Conservation (phyloP, 2,888 invertebrate genomes). For the Pelosia muscerda region DNA sequence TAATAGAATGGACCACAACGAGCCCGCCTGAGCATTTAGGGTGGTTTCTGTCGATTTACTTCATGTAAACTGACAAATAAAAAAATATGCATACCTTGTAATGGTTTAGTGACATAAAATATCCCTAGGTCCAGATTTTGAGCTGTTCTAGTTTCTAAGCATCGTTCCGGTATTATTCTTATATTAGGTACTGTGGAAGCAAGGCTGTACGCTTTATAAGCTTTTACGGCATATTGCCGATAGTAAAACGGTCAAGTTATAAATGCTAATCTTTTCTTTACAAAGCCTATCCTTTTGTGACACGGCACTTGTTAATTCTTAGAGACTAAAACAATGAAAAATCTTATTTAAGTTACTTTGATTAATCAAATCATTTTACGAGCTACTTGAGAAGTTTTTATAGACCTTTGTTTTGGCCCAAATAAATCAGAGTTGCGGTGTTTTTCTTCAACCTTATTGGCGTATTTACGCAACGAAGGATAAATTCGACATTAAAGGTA, state of each 20-base stretch:
- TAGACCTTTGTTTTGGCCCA: neutral
- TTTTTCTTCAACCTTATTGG: neutral
- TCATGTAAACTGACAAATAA: conserved; percentile 62
- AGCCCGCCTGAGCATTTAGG: conserved; percentile 48
- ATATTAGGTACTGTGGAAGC: neutral
- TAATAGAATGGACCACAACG: conserved; percentile 77
- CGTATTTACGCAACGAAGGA: too few species aligned
- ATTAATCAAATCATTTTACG: conserved; percentile 1
- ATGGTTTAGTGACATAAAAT: conserved; percentile 32
- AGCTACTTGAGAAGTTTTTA: conserved; percentile 5
- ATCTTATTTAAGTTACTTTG: neutral
- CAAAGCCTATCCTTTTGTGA: neutral
- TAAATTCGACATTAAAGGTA: too few species aligned
- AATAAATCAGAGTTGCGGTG: neutral
- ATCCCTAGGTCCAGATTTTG: conserved; percentile 29
- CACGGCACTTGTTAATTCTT: neutral
- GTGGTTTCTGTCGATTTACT: conserved; percentile 54
- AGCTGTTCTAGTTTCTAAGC: neutral
- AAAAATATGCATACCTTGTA: conserved; percentile 50
- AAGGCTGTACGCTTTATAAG: neutral
- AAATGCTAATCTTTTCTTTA: neutral
- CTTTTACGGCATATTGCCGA: neutral
- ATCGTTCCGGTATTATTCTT: too few species aligned
- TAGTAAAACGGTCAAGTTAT: neutral
- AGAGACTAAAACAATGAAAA: neutral